phyloP scores from a whole-genome alignment of 2,113 vertebrate genomes.

The Hippocampus barbouri region DNA sequence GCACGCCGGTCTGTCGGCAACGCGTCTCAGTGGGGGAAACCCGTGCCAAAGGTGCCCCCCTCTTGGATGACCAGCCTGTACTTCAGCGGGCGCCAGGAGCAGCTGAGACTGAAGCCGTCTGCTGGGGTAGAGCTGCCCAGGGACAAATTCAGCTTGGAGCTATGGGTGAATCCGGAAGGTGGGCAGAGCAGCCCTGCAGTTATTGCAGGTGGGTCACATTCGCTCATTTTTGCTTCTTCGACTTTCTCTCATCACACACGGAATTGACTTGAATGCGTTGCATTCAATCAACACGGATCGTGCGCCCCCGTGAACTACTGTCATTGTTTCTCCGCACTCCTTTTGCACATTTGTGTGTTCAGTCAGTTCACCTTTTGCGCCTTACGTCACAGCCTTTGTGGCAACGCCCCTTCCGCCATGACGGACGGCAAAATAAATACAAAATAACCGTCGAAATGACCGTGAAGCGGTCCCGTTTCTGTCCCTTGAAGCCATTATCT shows the following conservation, averaged over 20 bases:
- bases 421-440: too few relatives aligned
- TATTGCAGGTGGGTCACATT: conserved; percentile 82
- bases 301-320: neutral
- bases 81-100: conserved; percentile 81
- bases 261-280: neutral
- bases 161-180: conserved; percentile 90
- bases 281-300: neutral
- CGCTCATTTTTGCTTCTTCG: neutral
- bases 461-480: too few relatives aligned
- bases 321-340: neutral
- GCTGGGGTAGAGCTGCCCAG: conserved; percentile 75
- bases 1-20: conserved; percentile 19
- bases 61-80: conserved; percentile 77
- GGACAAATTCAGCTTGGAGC: conserved; percentile 82
- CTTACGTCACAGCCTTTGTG: too few relatives aligned
- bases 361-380: too few relatives aligned
- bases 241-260: neutral
- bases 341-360: neutral
- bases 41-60: conserved; percentile 46
- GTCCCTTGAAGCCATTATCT: too few relatives aligned
- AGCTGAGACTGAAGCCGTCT: conserved; percentile 75
- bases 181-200: conserved; percentile 88
- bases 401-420: too few relatives aligned
- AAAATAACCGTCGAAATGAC: too few relatives aligned
- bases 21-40: conserved; percentile 47